Evolutionary conservation across 2,888 invertebrate species (phyloP), one percentile per base, ranked within the genome.

Genomic region (Sicus ferrugineus): DNA sequence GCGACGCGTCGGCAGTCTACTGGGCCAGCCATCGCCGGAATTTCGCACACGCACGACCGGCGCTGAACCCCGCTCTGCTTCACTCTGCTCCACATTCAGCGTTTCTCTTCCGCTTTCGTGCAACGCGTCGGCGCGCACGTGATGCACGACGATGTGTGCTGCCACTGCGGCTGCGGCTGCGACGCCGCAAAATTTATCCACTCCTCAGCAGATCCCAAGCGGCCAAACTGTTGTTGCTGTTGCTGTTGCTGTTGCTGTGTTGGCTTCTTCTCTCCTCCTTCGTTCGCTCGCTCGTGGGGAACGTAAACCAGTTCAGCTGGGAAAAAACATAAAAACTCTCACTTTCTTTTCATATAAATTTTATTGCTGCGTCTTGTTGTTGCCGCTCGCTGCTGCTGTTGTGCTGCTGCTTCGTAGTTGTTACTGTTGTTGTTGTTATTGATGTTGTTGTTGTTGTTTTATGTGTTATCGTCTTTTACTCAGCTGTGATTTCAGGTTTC

Each of bases 401-500:
- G n/a, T n/a, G n/a, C n/a, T n/a, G n/a, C n/a, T n/a, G n/a, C n/a
- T n/a, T n/a, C n/a, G n/a, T n/a, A n/a, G 30, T 42, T 63, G 65
- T 68, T 70, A 68, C 68, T 52, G 64, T 50, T 65, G 67, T 56
- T 67, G 21, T 59, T 68, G 6, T 52, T 62, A 64, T 68, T 69
- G 69, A 67, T 62, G 62, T 63, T 67, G 68, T 63, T 66, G 16
- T 64, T 67, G 9, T 58, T 67, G 48, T 59, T 28, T 63, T 67
- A 38, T 71, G 58, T 38, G 62, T 28, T n/a, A 68, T 52, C 38
- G 3, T 21, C 19, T 68, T 58, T 31, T 62, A 52, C 67, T 70
- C 54, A 61, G 70, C 68, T 66, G 61, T 54, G 65, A 68, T 67
- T 71, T 73, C 73, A 71, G 59, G 70, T 67, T 69, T 72, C 48